Percentiles rank a stretch among this genome's conserved stretches.
Conservation (phyloP, 1,140 invertebrate genomes). For the Eubasilissa regina region DNA sequence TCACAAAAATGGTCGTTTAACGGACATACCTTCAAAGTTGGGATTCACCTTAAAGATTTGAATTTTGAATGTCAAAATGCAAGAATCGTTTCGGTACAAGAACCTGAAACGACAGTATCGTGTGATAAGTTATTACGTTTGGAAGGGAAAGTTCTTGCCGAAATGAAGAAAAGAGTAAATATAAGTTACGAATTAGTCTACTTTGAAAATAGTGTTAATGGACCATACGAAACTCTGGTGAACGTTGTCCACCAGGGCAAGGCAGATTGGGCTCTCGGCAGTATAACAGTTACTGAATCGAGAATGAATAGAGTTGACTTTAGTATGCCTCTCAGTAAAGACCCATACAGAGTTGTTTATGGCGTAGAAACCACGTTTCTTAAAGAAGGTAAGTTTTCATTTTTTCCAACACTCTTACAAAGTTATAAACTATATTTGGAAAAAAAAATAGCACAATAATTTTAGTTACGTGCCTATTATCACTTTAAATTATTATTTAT, state of each 20-base stretch:
- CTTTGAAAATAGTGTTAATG: background rate
- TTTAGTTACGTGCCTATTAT: no score
- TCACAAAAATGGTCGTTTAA: background rate
- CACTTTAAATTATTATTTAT: no score
- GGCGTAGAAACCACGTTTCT: background rate
- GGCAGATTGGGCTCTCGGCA: background rate
- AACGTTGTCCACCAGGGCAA: background rate
- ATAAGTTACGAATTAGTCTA: background rate
- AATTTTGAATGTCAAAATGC: background rate
- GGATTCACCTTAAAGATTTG: background rate
- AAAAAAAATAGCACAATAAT: background rate
- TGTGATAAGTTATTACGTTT: background rate
- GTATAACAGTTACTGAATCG: background rate
- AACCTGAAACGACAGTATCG: background rate
- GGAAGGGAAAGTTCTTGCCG: slow-evolving; percentile 2
- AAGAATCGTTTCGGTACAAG: background rate
- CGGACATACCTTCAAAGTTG: background rate
- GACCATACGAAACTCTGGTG: background rate
- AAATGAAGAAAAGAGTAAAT: slow-evolving; percentile 28
- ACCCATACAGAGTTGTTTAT: slow-evolving; percentile 20
- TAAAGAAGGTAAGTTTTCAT: background rate
- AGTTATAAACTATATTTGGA: background rate
- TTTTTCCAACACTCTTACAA: background rate
- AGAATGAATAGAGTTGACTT: background rate
- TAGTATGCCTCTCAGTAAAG: background rate